Conservation (phyloP, 2,113 vertebrate species). For the Indri indri region DNA sequence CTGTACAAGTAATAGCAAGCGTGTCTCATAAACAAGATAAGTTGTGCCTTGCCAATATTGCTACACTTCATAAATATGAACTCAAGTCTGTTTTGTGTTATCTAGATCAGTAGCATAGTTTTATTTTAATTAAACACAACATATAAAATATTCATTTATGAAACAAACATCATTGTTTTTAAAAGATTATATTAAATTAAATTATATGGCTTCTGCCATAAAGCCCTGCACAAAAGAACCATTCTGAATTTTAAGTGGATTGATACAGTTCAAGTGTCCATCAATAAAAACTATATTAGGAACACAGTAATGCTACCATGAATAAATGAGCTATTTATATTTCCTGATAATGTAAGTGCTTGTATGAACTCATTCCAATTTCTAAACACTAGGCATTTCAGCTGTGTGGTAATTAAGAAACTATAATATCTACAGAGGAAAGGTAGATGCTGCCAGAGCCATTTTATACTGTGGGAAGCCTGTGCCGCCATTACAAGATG, state of each 20-base stretch:
- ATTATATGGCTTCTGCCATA: constrained; percentile 74
- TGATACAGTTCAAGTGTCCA: constrained; percentile 82
- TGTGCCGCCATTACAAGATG: too few relatives aligned
- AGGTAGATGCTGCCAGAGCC: constrained; percentile 75
- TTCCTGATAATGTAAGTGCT: constrained; percentile 85
- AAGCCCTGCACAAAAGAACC: constrained; percentile 72
- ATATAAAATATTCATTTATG: constrained; percentile 88
- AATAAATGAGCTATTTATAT: constrained; percentile 86
- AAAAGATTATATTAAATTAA: constrained; percentile 84
- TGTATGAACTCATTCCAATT: constrained; percentile 84
- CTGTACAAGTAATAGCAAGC: constrained; percentile 88
- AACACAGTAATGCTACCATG: constrained; percentile 73
- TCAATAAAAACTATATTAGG: constrained; percentile 81
- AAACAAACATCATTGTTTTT: constrained; percentile 87
- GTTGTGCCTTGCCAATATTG: constrained; percentile 87
- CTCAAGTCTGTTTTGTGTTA: constrained; percentile 85
- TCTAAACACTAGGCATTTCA: constrained; percentile 78
- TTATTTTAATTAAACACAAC: constrained; percentile 91
- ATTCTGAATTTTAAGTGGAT: constrained; percentile 78
- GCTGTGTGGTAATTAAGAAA: constrained; percentile 82
- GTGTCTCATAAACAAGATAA: constrained; percentile 90
- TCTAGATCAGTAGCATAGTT: constrained; percentile 86
- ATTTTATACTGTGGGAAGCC: too few relatives aligned
- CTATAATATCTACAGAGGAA: constrained; percentile 72
- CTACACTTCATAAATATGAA: constrained; percentile 87